phyloP scores from a whole-genome alignment of 2,888 invertebrate genomes.

The Candidula unifasciata region DNA sequence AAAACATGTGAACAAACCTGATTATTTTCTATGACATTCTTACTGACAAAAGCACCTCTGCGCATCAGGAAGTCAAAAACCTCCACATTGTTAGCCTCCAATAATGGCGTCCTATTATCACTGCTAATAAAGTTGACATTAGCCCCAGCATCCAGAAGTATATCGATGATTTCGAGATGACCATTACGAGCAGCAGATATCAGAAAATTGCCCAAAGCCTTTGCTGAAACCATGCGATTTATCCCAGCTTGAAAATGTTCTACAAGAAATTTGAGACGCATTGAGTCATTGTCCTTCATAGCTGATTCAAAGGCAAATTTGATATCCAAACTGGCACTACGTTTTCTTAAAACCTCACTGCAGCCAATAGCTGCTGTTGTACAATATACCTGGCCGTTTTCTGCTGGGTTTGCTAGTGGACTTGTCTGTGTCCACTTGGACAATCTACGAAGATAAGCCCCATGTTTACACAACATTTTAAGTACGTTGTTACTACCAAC shows the following conservation, averaged over 20 bases:
- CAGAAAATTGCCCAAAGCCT: not conserved
- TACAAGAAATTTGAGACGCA: not conserved
- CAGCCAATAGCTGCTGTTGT: not conserved
- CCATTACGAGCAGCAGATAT: not conserved
- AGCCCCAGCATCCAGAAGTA: not conserved
- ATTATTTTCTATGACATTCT: not conserved
- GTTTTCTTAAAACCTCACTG: not conserved
- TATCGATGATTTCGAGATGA: not conserved
- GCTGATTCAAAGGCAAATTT: not conserved
- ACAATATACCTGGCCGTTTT: not conserved
- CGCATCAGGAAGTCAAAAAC: not conserved
- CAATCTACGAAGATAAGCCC: too few species aligned
- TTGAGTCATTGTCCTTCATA: not conserved
- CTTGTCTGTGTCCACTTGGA: too few species aligned
- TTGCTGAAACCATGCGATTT: too few species aligned
- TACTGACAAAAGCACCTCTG: constrained; percentile 2
- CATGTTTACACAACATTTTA: not conserved
- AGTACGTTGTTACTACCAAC: not conserved
- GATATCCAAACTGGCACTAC: not conserved
- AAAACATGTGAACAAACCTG: not conserved
- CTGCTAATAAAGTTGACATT: not conserved
- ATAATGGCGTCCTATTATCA: not conserved
- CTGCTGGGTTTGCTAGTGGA: not conserved
- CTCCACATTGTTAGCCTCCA: not conserved
- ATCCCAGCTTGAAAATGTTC: not conserved